Base-by-base conservation (phyloP, 2,888 invertebrate genomes). In the Pyralis farinalis region DNA sequence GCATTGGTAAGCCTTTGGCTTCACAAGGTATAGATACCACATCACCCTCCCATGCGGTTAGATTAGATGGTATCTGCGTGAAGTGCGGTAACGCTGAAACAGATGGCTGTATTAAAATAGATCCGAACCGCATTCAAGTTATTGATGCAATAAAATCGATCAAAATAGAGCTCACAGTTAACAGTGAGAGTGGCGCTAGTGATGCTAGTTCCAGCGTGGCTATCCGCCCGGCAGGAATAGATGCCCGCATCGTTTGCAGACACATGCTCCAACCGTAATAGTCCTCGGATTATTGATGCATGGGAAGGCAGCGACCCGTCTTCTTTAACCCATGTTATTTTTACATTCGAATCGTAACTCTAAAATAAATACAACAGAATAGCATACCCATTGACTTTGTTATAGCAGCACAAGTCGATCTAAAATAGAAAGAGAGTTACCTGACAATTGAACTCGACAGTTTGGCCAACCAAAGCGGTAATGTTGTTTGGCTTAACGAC, bases 211-310 rank as follows among this genome's bases (percentile, higher is more conserved):
- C 98, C 98, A 43, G 97, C 96, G 53, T 94, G 92, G 83, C 98
- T 98, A 71, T 96, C 95, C 20, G 97, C 97, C 58, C 96, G 94
- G 84, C 97, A 97, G 58, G 97, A 94, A 85, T 97, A 98, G 62
- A 95, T 90, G 40, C 97, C 98, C 69, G 96, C 96, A 76, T 98
- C 98, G 50, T 91, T 92, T 10, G 95, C 92, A 55, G 94, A 94
- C 50, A 97, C 96, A 72, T 94, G 93, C 67, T 95, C 95, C 62
- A 98, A 93, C 55, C 94, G 91, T 58, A 97, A 73, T 63, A 81
- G 63, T 51, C 87, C 87, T 41, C 86, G 77, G 47, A 76, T 72
- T 60, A 84, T 72, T 51, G 81, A 73, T 28, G 87, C 82, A 58
- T 84, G 71, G 31, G 72, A 72, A 49, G 87, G 87, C 57, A 88